Evolutionary conservation across 2,797 vertebrate species (phyloP), one percentile per base, ranked within the genome.

Genomic region (Champsocephalus esox): DNA sequence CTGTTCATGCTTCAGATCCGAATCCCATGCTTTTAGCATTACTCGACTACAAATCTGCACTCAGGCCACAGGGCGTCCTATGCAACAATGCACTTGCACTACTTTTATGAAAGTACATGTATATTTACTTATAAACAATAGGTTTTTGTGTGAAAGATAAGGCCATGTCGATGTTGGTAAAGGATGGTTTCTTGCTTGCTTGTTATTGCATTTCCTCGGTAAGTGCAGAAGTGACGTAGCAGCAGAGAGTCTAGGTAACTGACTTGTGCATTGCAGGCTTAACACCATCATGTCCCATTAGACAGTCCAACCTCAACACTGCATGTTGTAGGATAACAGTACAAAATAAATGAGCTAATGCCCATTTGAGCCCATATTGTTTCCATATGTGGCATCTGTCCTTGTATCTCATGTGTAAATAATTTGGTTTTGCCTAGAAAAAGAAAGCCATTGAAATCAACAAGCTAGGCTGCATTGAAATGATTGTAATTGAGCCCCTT

Each of bases 161-260:
- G 80, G 81, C 79, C 55, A 73, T 82, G 55, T 75, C 66, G 62
- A 77, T 72, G 66, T 72, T 71, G 71, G 55, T 65, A 56, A 77
- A 80, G 63, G 59, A 70, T 55, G 56, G 70, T 86, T 28, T 83
- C 73, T 87, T 49, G 75, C 57, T 81, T 79, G 52, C 48, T 73
- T 77, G 79, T 85, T 85, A 81, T 87, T 89, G 85, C 83, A 81
- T 88, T 85, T 81, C 49, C 67, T 85, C 57, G 80, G 71, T 84
- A 65, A 70, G 69, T 73, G 77, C 75, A 75, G 51, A 68, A 74
- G 55, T 81, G 69, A 77, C 38, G 21, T 10, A 70, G 48, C 70
- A 72, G 73, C 54, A 75, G 28, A 58, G 28, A 71, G 45, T 82
- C 66, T 77, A 73, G 73, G 80, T 60, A 61, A 75, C 45, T 61